These are phyloP conservation scores for Brachyptera putata DNA, from an alignment of 2,888 invertebrate species.

Conservation along the genomic window DNA sequence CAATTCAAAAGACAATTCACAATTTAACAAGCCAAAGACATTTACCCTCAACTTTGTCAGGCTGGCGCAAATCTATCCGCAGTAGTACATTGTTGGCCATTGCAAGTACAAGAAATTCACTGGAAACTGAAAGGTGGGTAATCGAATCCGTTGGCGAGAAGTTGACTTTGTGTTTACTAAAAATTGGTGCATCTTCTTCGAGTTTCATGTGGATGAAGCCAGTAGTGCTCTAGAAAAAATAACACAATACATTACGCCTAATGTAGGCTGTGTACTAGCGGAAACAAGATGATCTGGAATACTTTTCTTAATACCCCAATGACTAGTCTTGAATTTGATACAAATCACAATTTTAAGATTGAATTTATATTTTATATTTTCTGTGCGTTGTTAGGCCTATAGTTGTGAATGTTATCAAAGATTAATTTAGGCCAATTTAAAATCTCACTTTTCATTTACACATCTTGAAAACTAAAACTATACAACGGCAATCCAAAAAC, in stretches of 20 bases:
- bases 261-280: too few species aligned
- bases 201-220: constrained; percentile 57
- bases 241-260: not conserved
- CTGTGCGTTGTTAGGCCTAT: too few species aligned
- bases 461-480: too few species aligned
- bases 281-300: too few species aligned
- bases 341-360: too few species aligned
- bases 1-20: not conserved
- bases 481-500: too few species aligned
- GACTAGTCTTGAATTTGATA: too few species aligned
- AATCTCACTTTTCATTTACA: too few species aligned
- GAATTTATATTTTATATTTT: too few species aligned
- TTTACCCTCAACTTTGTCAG: constrained; percentile 72
- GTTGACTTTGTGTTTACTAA: constrained; percentile 77
- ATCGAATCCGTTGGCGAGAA: constrained; percentile 75
- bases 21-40: not conserved
- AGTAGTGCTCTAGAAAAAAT: constrained; percentile 44
- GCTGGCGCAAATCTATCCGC: constrained; percentile 74
- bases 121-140: constrained; percentile 74
- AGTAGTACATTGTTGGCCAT: constrained; percentile 79
- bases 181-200: constrained; percentile 77
- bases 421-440: too few species aligned
- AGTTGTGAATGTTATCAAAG: too few species aligned
- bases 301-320: too few species aligned
- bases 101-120: constrained; percentile 76